These are phyloP conservation scores for Recurvirostra avosetta DNA, from an alignment of 2,113 vertebrate species.

Conservation along the genomic window DNA sequence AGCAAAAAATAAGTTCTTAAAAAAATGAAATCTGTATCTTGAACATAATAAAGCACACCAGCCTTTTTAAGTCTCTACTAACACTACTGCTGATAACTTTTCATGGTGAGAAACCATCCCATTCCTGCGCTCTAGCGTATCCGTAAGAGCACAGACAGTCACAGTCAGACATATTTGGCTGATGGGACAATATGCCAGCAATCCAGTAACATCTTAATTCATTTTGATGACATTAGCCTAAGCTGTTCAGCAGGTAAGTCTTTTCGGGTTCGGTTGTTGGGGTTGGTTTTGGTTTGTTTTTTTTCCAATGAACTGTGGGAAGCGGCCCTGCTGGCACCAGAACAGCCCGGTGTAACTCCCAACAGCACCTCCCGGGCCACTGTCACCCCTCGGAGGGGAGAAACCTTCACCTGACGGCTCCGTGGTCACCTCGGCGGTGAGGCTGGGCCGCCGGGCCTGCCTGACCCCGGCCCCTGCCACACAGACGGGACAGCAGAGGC, in stretches of 20 bases:
- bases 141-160: rapidly evolving
- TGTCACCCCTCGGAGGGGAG: not conserved
- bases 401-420: rapidly evolving
- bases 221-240: not conserved
- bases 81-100: not conserved
- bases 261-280: too few relatives aligned
- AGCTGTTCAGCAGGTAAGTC: not conserved
- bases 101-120: not conserved
- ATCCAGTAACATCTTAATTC: not conserved
- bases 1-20: not conserved
- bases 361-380: not conserved
- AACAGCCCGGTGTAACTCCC: not conserved
- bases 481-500: too few relatives aligned
- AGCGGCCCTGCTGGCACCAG: not conserved
- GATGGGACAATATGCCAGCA: rapidly evolving
- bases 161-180: not conserved
- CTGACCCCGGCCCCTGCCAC: not conserved
- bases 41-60: rapidly evolving
- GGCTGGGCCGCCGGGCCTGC: not conserved
- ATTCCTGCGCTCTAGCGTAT: rapidly evolving
- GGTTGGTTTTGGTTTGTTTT: too few relatives aligned
- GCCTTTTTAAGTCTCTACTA: not conserved
- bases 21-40: not conserved
- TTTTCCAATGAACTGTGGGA: too few relatives aligned
- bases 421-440: rapidly evolving